Evolutionary conservation across 2,888 invertebrate species (phyloP), one percentile per base, ranked within the genome.

Genomic region (Chouioia cunea): DNA sequence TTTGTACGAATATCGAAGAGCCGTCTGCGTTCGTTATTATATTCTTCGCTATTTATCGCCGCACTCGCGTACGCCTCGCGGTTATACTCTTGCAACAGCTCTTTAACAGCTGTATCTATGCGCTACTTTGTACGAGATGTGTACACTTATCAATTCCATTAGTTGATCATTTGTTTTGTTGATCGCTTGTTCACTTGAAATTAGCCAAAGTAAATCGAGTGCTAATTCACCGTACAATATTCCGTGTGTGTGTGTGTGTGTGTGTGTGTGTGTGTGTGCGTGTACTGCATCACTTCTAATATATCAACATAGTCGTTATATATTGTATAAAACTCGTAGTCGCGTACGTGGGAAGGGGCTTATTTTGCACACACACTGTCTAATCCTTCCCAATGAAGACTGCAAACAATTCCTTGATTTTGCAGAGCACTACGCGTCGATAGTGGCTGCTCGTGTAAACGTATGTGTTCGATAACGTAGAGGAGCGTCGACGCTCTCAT

Each of bases 81-180:
- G 4, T 46, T 48, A 27, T 54, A 6, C 48, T 47, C 20, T 54
- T 1, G n/a, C n/a, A n/a, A n/a, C n/a, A n/a, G n/a, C 50, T 22
- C 15, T 53, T 15, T 58, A 60, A 57, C 70, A 70, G 74, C 69
- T 76, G 67, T 74, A 68, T 71, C 54, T 65, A 71, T 70, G 58
- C 69, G 14, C 14, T 50, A n/a, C 63, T 54, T 54, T 12, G 36
- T 12, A 54, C 57, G 43, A 65, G 65, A 68, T 65, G 72, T 73
- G 68, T 73, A 73, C 62, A 73, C 27, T 73, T 62, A 69, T 73
- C 72, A 73, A 73, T 73, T 73, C 69, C 72, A 68, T 69, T 73
- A 69, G 69, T 69, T 69, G 50, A 66, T 71, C 4, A 36, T 56
- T 53, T 60, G 56, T n/a, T 60, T 59, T 36, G 4, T n/a, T 18